Evolutionary conservation across 2,888 invertebrate species (phyloP), one percentile per base, ranked within the genome.

Genomic region (Zele albiditarsus): DNA sequence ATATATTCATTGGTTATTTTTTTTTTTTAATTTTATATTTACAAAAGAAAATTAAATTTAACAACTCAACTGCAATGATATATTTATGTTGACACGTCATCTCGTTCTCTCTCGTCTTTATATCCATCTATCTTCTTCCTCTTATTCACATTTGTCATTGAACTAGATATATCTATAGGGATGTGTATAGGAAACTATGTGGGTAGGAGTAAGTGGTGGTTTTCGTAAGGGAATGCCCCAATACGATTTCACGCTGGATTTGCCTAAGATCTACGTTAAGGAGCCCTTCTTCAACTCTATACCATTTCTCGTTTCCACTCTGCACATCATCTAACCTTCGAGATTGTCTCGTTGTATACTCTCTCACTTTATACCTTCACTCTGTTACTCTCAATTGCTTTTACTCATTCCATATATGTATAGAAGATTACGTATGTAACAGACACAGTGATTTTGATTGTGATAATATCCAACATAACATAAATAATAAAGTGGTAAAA

Each of bases 161-260:
- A 12, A 8, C 16, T 46, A 23, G 20, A 23, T 33, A 31, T 63
- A 63, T 33, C n/a, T 33, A 63, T 33, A 8, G 2, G 57, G 31
- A 28, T 68, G 68, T n/a, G n/a, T n/a, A n/a, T 57, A 68, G 60
- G 28, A 73, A 58, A 66, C 25, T 57, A 79, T 80, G 84, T 83
- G 84, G 70, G 85, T 84, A 84, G 78, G 86, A 86, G 87, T 89
- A 89, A 88, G 88, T 87, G 88, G 88, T 87, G 88, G 88, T 88
- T 89, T 88, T 83, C 84, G 84, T 83, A 84, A 86, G 82, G 87
- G 85, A 82, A 84, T 83, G 88, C 89, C 88, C 91, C 92, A 92
- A 93, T 92, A 91, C 91, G 92, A 93, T 93, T 93, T 92, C 91
- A 92, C 91, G 92, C 91, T 90, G 92, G 92, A 92, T 92, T 92